phyloP scores from a whole-genome alignment of 1,140 invertebrate species.

The Drosophila trapezifrons region DNA sequence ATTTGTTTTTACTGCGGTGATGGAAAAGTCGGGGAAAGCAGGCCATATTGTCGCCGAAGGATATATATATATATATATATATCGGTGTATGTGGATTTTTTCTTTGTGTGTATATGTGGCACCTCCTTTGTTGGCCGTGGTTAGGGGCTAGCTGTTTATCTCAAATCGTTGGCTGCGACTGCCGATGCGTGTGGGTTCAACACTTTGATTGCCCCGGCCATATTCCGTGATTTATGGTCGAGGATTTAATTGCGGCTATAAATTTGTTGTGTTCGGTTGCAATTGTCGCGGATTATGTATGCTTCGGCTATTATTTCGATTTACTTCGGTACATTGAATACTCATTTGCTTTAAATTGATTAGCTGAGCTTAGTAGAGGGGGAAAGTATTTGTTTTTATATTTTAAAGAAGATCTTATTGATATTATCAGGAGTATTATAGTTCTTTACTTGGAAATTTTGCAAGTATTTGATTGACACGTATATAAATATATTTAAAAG shows the following conservation, averaged over 20 bases:
- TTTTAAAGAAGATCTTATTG: background rate
- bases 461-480: too few relatives aligned
- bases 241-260: conserved; percentile 64
- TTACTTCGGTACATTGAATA: conserved; percentile 17
- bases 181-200: conserved; percentile 34
- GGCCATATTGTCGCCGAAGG: conserved; percentile 57
- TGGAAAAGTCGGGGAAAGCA: conserved; percentile 80
- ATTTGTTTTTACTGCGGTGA: conserved; percentile 75
- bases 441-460: too few relatives aligned
- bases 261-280: conserved; percentile 63
- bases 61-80: background rate
- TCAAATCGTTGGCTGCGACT: conserved; percentile 27
- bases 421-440: background rate
- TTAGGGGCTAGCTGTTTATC: conserved; percentile 36
- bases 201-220: conserved; percentile 58
- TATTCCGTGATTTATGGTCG: conserved; percentile 64
- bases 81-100: background rate
- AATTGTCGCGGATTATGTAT: conserved; percentile 63
- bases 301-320: conserved; percentile 38
- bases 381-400: background rate
- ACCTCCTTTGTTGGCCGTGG: conserved; percentile 9
- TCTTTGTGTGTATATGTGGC: background rate
- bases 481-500: background rate
- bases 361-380: background rate
- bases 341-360: conserved; percentile 32